phyloP scores from a whole-genome alignment of 37 sponge, comb jelly and placozoan genomes.

The Spongia lamella region DNA sequence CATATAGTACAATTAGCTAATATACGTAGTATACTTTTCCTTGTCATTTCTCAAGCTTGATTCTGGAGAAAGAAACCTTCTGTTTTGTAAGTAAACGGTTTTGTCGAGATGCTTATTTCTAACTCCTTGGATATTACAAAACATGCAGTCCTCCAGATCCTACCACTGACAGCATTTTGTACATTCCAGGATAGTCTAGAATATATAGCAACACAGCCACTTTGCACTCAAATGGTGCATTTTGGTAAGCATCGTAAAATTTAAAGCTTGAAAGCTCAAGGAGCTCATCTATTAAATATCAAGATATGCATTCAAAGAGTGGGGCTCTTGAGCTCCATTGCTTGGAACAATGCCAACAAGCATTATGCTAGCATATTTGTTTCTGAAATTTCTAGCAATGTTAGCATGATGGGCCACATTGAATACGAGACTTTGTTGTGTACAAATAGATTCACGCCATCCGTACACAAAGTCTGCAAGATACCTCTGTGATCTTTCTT shows the following conservation, averaged over 20 bases:
- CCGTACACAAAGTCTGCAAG: neutral
- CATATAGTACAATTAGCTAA: too few species aligned
- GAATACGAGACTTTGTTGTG: too few species aligned
- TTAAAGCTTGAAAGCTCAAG: neutral
- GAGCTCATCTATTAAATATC: conserved; percentile 28
- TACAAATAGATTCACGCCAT: too few species aligned
- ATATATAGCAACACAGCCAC: neutral
- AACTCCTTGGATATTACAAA: conserved; percentile 2
- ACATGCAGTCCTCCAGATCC: conserved; percentile 13
- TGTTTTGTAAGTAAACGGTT: too few species aligned
- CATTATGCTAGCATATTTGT: neutral
- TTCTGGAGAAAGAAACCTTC: too few species aligned
- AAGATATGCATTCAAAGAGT: conserved; percentile 7
- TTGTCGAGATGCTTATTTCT: too few species aligned
- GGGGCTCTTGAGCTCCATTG: conserved; percentile 8
- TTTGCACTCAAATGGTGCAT: conserved; percentile 15
- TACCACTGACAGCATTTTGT: conserved; percentile 8
- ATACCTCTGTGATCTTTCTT: conserved; percentile 18
- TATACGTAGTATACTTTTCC: too few species aligned
- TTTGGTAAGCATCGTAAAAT: conserved; percentile 21
- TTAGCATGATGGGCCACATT: conserved; percentile 3
- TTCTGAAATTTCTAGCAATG: conserved; percentile 13
- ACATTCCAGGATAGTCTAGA: conserved; percentile 29
- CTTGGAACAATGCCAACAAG: conserved; percentile 35
- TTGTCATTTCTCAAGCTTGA: too few species aligned